Evolutionary conservation across 1,140 invertebrate species (phyloP), one percentile per base, ranked within the genome.

Genomic region (Zophobas atratus): DNA sequence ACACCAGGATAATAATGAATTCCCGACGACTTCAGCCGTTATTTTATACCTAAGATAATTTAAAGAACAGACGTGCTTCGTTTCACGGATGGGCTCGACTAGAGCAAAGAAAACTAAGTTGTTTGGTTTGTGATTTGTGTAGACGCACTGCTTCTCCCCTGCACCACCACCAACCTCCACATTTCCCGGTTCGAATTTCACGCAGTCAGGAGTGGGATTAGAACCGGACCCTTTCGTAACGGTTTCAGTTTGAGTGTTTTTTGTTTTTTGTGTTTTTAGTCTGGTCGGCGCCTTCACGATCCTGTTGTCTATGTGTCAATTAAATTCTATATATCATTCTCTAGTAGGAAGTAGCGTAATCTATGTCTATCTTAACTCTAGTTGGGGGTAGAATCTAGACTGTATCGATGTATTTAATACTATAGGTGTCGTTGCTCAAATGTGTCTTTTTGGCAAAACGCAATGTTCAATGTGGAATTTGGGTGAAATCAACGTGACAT

Each of bases 381-480:
- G 79, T 74, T 75, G 60, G 51, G 60, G 55, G 80, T 80, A 82
- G 78, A 77, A 79, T 57, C 53, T 84, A 84, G 82, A 78, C 77
- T 81, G 78, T 82, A 79, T 83, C 74, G 77, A 80, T 83, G 79
- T 82, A 80, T 76, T 83, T 70, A 82, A 79, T 82, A 81, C 77
- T 83, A 82, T 84, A 82, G 77, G 85, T 86, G 85, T 86, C 84
- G 85, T 86, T 86, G 85, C 82, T 85, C 84, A 83, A 83, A 75
- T 82, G 77, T 84, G 84, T 85, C 84, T 83, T 85, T 85, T 85
- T 85, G 83, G 84, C 82, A 85, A 85, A 84, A 84, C 84, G 84
- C 82, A 81, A 81, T 84, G 79, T 84, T 84, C 76, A 77, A 82
- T 80, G 79, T 82, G 84, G 83, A 85, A 84, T 85, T 85, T 85